phyloP scores from a whole-genome alignment of 1,140 invertebrate species.

The Ganaspis sp. region DNA sequence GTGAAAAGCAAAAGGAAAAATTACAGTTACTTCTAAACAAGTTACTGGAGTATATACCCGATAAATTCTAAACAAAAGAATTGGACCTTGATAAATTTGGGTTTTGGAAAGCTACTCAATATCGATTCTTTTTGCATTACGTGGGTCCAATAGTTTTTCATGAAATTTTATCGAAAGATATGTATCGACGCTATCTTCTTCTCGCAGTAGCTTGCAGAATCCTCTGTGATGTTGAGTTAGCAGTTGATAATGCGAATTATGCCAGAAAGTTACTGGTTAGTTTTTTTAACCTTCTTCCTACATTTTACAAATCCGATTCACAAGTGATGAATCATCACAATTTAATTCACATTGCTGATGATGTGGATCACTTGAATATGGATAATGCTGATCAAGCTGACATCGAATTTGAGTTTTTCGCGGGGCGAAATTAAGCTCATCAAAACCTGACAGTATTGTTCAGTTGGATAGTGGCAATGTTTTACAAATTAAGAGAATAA shows the following conservation, averaged over 20 bases:
- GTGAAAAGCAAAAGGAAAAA: neutral
- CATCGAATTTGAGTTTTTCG: neutral
- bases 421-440: neutral
- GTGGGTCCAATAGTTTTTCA: constrained; percentile 29
- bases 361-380: constrained; percentile 36
- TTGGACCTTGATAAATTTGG: constrained; percentile 41
- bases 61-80: constrained; percentile 39
- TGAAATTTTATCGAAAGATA: constrained; percentile 13
- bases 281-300: constrained; percentile 48
- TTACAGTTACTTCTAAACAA: constrained; percentile 2
- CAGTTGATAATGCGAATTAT: neutral
- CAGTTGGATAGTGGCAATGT: neutral
- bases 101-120: constrained; percentile 46
- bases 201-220: constrained; percentile 11
- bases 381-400: neutral
- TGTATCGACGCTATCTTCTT: constrained; percentile 15
- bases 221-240: neutral
- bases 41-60: constrained; percentile 33
- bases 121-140: constrained; percentile 37
- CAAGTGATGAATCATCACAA: constrained; percentile 49
- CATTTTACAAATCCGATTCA: constrained; percentile 38
- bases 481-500: neutral
- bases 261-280: constrained; percentile 37
- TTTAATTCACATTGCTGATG: constrained; percentile 46
- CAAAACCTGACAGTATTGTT: neutral